Conservation (phyloP, 2,888 invertebrate genomes). For the Drosophila planitibia region DNA sequence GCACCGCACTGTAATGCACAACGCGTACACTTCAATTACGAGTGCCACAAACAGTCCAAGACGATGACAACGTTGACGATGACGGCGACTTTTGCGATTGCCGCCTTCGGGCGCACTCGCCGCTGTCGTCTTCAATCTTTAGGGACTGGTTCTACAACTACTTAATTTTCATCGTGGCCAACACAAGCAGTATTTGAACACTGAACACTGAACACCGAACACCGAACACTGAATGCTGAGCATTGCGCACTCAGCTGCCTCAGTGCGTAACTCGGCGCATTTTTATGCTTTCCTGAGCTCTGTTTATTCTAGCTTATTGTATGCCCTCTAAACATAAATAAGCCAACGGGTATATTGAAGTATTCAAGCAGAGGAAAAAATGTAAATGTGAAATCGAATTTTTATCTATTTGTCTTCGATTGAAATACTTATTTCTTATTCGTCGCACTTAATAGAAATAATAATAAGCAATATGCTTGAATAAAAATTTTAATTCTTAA, state of each 20-base stretch:
- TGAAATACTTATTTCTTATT: neutral
- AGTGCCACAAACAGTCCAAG: slow-evolving; percentile 41
- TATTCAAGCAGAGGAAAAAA: neutral
- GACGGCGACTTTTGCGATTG: slow-evolving; percentile 32
- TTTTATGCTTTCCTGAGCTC: slow-evolving; percentile 63
- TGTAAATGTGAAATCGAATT: neutral
- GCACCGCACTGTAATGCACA: slow-evolving; percentile 2
- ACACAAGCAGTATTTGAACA: slow-evolving; percentile 12
- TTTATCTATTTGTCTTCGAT: neutral
- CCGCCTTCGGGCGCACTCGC: slow-evolving; percentile 38
- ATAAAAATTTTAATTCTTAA: neutral
- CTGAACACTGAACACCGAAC: neutral
- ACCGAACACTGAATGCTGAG: slow-evolving; percentile 1
- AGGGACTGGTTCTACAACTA: slow-evolving; percentile 77
- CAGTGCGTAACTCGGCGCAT: slow-evolving; percentile 47
- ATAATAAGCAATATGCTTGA: neutral
- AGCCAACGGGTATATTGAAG: neutral
- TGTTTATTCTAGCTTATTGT: slow-evolving; percentile 26
- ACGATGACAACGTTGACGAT: slow-evolving; percentile 31
- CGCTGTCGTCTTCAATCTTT: slow-evolving; percentile 58
- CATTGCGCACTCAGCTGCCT: slow-evolving; percentile 41
- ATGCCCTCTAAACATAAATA: slow-evolving; percentile 21
- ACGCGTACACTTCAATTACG: slow-evolving; percentile 77
- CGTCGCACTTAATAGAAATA: neutral
- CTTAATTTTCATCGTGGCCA: slow-evolving; percentile 67